Evolutionary conservation across 2,113 vertebrate genomes (phyloP), one percentile per base, ranked within the genome.

Genomic region (Panthera tigris): DNA sequence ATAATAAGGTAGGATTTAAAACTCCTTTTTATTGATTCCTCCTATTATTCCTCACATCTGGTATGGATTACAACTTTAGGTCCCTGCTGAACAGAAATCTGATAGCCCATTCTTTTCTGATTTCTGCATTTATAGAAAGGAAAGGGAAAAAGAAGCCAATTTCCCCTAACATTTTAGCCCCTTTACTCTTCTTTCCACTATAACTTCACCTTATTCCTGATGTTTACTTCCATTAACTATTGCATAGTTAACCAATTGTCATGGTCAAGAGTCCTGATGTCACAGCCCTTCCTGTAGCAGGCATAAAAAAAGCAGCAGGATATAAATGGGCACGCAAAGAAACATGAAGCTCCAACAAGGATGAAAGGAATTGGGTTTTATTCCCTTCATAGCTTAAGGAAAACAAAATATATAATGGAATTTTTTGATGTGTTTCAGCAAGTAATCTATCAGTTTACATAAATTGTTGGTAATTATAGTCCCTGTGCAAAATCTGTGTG

Each of bases 21-120:
- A 41, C 5, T 65, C 7, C 3, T 66, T 91, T 82, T 3, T 45
- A 19, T 89, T 57, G 71, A 61, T 50, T 25, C 39, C 23, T 45
- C 12, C 31, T 74, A 16, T 87, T 87, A 27, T 74, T 92, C 36
- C 8, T 89, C 27, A 89, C 52, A 95, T 96, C 91, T 97, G 89
- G 85, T 63, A 27, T 82, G 12, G 12, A 73, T 96, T 97, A 93
- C 21, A 36, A 23, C 19, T 78, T 2, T 82, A 45, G 12, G 29
- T 1, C 33, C 9, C 36, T 79, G 36, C n/a, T 68, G 36, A 94
- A 92, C 36, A 80, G 73, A 82, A 95, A 96, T 94, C 23, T 41
- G 79, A 96, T 89, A 93, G 27, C 10, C 33, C 55, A 79, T 95
- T 96, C 36, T 91, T 89, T 18, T 76, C n/a, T 80, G 48, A 94